A percentile compares a stretch with the other conserved stretches of the same genome.
Evolutionary conservation across 2,888 invertebrate species (phyloP).

Genomic region (Onchidella celtica): DNA sequence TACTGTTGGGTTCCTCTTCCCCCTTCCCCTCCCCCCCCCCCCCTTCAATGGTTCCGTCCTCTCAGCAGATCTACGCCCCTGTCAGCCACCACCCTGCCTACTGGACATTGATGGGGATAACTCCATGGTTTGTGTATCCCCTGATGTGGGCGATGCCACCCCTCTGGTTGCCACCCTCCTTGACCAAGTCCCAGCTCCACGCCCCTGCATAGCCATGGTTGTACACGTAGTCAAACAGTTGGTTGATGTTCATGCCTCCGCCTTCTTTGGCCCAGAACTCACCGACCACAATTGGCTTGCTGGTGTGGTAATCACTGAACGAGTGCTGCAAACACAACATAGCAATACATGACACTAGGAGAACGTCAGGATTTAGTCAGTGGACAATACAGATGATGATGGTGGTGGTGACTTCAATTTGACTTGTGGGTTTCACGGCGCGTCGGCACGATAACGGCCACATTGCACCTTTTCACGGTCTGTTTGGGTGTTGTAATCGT

Average conservation of each 20-base stretch:
- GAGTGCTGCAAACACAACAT: constrained; percentile 46
- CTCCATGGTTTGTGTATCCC: constrained; percentile 1
- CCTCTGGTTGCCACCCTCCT: constrained; percentile 40
- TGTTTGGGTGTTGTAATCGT: no score
- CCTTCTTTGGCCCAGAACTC: constrained; percentile 51
- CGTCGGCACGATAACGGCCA: background rate
- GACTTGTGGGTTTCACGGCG: background rate
- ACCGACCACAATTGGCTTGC: constrained; percentile 52
- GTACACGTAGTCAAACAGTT: constrained; percentile 50
- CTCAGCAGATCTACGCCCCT: background rate
- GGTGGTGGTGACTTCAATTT: no score
- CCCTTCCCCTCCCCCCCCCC: no score
- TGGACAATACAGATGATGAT: no score
- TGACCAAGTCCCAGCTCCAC: constrained; percentile 56
- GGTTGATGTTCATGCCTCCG: constrained; percentile 46
- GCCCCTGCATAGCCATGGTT: constrained; percentile 52
- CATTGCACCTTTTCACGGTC: background rate
- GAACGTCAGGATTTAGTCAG: no score
- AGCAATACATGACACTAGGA: no score
- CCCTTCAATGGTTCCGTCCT: no score
- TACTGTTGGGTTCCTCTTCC: no score
- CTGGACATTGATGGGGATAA: background rate
- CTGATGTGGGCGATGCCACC: constrained; percentile 41
- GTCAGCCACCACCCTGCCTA: background rate
- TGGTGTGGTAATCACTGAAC: constrained; percentile 38